These are phyloP conservation scores for Porites lobata DNA, from an alignment of 92 coral and sea anemone genomes.

Conservation along the genomic window DNA sequence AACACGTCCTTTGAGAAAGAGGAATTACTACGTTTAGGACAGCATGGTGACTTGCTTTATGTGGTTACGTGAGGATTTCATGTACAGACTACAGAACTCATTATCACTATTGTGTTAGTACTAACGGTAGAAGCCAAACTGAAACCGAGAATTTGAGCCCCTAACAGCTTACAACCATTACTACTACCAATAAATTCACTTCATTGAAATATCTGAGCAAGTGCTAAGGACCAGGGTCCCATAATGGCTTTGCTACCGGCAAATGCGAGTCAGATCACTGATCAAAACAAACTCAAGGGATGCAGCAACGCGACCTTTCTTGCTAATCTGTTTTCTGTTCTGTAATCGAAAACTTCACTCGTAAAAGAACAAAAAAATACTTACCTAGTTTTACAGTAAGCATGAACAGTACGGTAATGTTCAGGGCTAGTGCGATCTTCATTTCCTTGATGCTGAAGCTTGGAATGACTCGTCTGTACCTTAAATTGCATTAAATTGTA, in stretches of 20 bases:
- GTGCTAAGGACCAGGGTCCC: not conserved
- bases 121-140: not conserved
- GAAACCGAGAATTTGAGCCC: not conserved
- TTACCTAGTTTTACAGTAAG: conserved; percentile 25
- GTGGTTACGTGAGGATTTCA: not conserved
- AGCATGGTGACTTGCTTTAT: not conserved
- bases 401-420: not conserved
- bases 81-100: not conserved
- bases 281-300: not conserved
- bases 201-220: not conserved
- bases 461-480: conserved; percentile 30
- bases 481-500: conserved; percentile 47
- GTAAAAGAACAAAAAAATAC: not conserved
- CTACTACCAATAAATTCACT: not conserved
- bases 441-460: conserved; percentile 18
- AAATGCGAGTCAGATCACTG: not conserved
- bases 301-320: not conserved
- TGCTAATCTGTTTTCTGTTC: too few species aligned
- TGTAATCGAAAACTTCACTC: not conserved
- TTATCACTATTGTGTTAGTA: too few species aligned
- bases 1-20: not conserved
- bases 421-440: conserved; percentile 14
- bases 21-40: not conserved
- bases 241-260: not conserved
- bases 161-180: too few species aligned